These are phyloP conservation scores for Empidonax alnorum DNA, from an alignment of 2,113 vertebrate genomes.

Conservation along the genomic window DNA sequence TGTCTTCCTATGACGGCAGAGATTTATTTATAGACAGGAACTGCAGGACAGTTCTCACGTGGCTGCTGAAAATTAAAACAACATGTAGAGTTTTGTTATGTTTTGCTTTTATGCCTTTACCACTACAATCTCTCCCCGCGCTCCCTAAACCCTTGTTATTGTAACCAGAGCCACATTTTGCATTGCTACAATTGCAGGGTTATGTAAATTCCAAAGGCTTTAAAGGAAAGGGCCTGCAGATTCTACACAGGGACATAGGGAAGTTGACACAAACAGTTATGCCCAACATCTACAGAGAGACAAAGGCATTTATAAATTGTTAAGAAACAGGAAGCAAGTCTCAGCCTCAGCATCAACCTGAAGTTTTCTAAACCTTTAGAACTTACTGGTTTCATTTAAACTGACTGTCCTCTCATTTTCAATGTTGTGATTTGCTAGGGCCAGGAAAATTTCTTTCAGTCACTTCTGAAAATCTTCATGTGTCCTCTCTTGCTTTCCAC, in stretches of 20 bases:
- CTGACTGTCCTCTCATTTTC: neutral
- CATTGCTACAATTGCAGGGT: constrained; percentile 69
- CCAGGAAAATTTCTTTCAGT: neutral
- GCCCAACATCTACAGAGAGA: constrained; percentile 4
- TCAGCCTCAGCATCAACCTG: neutral
- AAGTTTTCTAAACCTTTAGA: constrained; percentile 12
- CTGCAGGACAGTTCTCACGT: constrained; percentile 66
- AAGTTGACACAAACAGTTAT: constrained; percentile 43
- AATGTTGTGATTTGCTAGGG: neutral
- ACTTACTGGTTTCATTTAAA: neutral
- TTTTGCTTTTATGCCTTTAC: constrained; percentile 68
- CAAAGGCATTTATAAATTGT: constrained; percentile 35
- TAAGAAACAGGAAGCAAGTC: constrained; percentile 5
- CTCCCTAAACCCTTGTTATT: constrained; percentile 70
- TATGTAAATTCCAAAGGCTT: constrained; percentile 70
- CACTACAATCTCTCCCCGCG: neutral
- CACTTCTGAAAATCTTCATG: neutral
- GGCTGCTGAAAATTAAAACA: constrained; percentile 73
- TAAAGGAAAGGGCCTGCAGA: constrained; percentile 47
- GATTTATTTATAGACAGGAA: constrained; percentile 69
- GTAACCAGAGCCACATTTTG: constrained; percentile 71
- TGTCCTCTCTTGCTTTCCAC: neutral
- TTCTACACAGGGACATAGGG: neutral
- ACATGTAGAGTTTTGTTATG: constrained; percentile 62
- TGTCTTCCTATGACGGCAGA: constrained; percentile 59